phyloP scores from a whole-genome alignment of 1,140 invertebrate species.

The Spodoptera frugiperda region DNA sequence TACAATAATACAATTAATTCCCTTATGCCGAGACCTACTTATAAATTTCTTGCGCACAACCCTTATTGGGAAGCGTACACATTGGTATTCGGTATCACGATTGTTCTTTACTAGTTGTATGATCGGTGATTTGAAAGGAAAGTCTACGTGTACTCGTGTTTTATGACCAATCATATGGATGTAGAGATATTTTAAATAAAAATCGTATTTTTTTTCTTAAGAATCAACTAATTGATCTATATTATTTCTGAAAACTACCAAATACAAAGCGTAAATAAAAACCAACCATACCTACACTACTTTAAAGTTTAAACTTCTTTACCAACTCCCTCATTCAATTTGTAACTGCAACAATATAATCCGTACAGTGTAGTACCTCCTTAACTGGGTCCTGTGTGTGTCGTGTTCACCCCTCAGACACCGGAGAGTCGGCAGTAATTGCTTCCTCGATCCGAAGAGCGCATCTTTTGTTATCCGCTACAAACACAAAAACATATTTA shows the following conservation, averaged over 20 bases:
- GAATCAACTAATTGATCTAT: no score
- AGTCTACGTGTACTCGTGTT: no score
- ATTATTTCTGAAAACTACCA: no score
- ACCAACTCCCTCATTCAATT: not conserved
- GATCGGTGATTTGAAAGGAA: no score
- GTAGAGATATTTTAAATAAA: no score
- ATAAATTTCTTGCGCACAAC: constrained; percentile 71
- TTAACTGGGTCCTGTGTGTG: constrained; percentile 54
- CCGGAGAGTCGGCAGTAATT: constrained; percentile 66
- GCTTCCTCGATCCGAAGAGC: constrained; percentile 61
- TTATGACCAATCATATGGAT: no score
- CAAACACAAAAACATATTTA: constrained; percentile 48
- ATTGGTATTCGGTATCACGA: constrained; percentile 11
- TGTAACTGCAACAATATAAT: not conserved
- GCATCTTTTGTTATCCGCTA: constrained; percentile 61
- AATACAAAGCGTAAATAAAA: no score
- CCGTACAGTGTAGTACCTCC: constrained; percentile 51
- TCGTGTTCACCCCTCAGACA: constrained; percentile 62
- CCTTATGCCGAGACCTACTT: constrained; percentile 76
- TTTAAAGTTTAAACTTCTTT: not conserved
- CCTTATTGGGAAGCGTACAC: constrained; percentile 62
- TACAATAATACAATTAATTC: constrained; percentile 87
- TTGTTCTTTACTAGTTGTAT: no score
- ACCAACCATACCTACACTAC: no score
- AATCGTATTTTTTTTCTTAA: no score